These are phyloP conservation scores for Acanthiza pusilla DNA, from an alignment of 2,797 vertebrate species.

Conservation along the genomic window DNA sequence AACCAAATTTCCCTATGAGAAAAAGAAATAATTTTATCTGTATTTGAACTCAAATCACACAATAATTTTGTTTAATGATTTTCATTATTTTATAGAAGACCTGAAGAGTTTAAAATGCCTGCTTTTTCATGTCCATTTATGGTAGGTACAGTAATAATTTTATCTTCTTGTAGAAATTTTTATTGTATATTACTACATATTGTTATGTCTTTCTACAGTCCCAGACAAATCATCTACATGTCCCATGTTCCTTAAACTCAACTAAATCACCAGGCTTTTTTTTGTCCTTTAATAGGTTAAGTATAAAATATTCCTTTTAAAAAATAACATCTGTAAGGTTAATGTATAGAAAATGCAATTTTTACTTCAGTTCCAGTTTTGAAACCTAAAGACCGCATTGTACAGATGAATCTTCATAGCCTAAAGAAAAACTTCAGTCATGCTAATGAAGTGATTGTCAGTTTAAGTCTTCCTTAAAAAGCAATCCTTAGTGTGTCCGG, in stretches of 20 bases:
- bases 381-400: background rate
- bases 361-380: background rate
- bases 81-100: background rate
- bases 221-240: background rate
- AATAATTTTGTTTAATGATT: background rate
- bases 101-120: background rate
- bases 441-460: background rate
- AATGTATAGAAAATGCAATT: background rate
- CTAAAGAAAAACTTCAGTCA: background rate
- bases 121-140: background rate
- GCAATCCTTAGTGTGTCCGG: background rate
- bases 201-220: background rate
- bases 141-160: background rate
- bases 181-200: background rate
- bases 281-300: background rate
- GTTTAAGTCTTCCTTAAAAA: background rate
- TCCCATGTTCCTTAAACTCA: background rate
- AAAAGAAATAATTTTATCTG: background rate
- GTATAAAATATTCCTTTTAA: background rate
- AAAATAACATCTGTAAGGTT: background rate
- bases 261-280: background rate
- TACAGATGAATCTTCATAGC: background rate
- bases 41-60: background rate
- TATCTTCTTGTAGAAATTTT: background rate
- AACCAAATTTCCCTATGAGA: background rate